Base-by-base conservation (phyloP, 2,113 vertebrate genomes). In the Larimichthys crocea region DNA sequence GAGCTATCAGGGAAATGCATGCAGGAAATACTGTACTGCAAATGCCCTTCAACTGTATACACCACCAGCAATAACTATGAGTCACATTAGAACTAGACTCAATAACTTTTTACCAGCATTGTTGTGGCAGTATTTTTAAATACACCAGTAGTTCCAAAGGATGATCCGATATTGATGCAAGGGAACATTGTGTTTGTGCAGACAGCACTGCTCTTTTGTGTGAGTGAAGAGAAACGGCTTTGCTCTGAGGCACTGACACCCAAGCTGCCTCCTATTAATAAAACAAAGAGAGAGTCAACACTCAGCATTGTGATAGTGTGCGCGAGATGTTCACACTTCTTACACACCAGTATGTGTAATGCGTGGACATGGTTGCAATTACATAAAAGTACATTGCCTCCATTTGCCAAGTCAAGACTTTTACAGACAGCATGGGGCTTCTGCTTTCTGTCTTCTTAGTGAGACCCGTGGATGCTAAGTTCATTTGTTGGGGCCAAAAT, bases 201-300 rank as follows among this genome's bases (percentile, higher is more conserved):
- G 3, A 44, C 24, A 17, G 50, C 16, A 57, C 17, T 29, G n/a
- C 35, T 20, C 17, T 10, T 56, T 9, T 4, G 24, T 70, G n/a
- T 10, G 9, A 53, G 46, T 44, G 42, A 29, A 73, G 55, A 67
- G n/a, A 10, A 31, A 65, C 16, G 15, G n/a, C 11, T 66, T 52
- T 59, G 26, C 53, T 31, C 53, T n/a, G 52, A 56, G 10, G n/a
- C 16, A 12, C 1, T 59, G 24, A 31, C 44, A 49, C 46, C 17
- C 19, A 62, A 8, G 35, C 65, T 65, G 57, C 11, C 29, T 20
- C 20, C 26, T 55, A 40, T 49, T 76, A 60, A 85, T 72, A 49
- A 71, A 61, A 26, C 12, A 20, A 24, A 61, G 26, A 10, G 8
- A 46, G 24, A 71, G 52, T 8, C 42, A 53, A 53, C 52, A 69